Base-by-base conservation (phyloP, 1,140 invertebrate genomes). In the Eriosoma lanigerum region DNA sequence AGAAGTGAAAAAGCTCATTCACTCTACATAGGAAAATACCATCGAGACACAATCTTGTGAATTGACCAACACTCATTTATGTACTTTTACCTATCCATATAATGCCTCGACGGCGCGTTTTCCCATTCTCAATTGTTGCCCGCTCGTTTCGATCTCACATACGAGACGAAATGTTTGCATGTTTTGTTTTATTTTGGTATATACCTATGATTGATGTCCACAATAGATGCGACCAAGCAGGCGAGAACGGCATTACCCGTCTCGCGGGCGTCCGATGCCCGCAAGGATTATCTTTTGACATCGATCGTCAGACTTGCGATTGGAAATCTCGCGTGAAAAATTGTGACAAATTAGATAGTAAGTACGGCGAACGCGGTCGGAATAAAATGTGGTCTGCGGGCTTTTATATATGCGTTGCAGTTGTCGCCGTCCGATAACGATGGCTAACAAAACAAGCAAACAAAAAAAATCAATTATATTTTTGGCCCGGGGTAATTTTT, bases 251-350 rank as follows among this genome's bases (percentile, higher is more conserved):
- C 82, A 90, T 91, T 80, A 94, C 91, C 84, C 90, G 94, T 85
- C 89, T 96, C 86, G 94, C 94, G 80, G 91, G 92, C 81, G 93
- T 96, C 83, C 89, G 92, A 84, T 97, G 95, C 87, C 94, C 94
- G 82, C 92, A 90, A 84, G 94, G 94, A 86, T 89, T 97, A 85
- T 94, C 93, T 84, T 97, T 97, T 89, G 95, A 97, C 90, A 93
- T 97, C 86, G 92, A 94, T 87, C 90, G 94, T 84, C 95, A 97
- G 87, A 96, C 94, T 82, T 97, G 95, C 89, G 94, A 96, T 88
- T 97, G 95, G 94, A 96, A 95, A 90, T 91, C 93, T 84, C 92
- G 95, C 89, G 95, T 96, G 88, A 94, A 94, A 90, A 96, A 95
- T 91, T 96, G 95, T 89, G 92, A 96, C 88, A 89, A 91, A 87